Percentiles rank a stretch among this genome's conserved stretches.
phyloP scores from a whole-genome alignment of 2,888 invertebrate genomes.

The Drosophila demipolita region DNA sequence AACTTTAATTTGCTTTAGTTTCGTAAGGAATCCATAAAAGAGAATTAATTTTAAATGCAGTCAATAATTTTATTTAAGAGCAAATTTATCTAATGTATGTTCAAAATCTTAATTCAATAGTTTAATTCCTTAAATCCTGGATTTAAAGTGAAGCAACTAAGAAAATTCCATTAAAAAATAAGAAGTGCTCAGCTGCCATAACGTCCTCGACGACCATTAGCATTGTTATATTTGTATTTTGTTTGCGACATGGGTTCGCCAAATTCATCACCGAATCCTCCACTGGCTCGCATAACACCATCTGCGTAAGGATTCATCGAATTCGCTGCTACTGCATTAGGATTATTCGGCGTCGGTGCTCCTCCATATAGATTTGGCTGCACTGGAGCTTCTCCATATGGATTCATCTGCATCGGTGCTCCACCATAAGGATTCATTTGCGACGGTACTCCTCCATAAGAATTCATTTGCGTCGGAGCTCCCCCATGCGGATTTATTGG shows the following conservation, averaged over 20 bases:
- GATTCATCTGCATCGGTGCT: neutral
- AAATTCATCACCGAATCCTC: constrained; percentile 18
- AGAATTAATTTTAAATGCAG: neutral
- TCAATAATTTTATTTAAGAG: neutral
- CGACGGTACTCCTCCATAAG: too few relatives aligned
- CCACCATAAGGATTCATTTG: neutral
- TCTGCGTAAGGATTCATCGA: constrained; percentile 1
- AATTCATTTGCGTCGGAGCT: neutral
- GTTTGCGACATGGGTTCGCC: constrained; percentile 61
- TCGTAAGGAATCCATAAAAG: neutral
- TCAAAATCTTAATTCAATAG: neutral
- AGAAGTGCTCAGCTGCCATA: constrained; percentile 29
- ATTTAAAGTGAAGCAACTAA: neutral
- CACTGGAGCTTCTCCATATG: neutral
- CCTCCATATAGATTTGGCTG: constrained; percentile 6
- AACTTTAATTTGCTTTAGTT: neutral
- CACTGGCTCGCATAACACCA: neutral
- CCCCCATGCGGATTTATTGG: neutral
- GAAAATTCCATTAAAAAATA: neutral
- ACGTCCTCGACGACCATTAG: constrained; percentile 30
- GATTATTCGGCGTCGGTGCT: neutral
- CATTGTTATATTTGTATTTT: constrained; percentile 24
- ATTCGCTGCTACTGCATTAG: constrained; percentile 14
- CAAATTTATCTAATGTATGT: neutral
- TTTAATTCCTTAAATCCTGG: neutral